Evolutionary conservation across 2,797 vertebrate species (phyloP), one percentile per base, ranked within the genome.

Genomic region (Xerus rutilus): DNA sequence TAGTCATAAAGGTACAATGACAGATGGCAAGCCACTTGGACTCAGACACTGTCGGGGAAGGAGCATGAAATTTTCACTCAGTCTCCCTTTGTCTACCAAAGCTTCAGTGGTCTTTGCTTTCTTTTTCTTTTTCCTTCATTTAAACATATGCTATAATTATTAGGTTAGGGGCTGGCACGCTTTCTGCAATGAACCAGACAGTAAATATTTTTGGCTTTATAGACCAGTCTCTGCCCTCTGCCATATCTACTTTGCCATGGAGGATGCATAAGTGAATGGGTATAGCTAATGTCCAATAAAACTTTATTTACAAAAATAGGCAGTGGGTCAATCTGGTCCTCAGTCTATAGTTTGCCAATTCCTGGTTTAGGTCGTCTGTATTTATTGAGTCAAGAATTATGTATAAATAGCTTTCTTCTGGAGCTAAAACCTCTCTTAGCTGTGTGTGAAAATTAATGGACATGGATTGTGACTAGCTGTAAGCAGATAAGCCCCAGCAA

Each of bases 231-330:
- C 54, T 57, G 54, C 54, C 54, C 32, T 69, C 67, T 78, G 81
- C n/a, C 57, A 52, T 25, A 28, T 93, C 28, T 10, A 4, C 4
- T 43, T 10, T 64, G 9, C 45, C 59, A 20, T 28, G 28, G 45
- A 76, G 10, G 39, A 30, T 20, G 21, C 28, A 15, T 28, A 32
- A 69, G 65, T 23, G 62, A 91, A 43, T 10, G 5, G 35, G n/a
- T 35, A 14, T 57, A n/a, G 3, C 25, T 70, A 70, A 45, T 54
- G 91, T 39, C 65, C 67, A 96, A 85, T 89, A 96, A 97, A 95
- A 96, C 72, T 96, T 97, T 96, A 95, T 85, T 93, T 70, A 57
- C 3, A 77, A 91, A 96, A 94, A 35, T 21, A 94, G 21, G 28
- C 73, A 81, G 67, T 52, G 30, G 15, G 4, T 7, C 43, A 35